Evolutionary conservation across 2,888 invertebrate species (phyloP).

Genomic region (Pterostichus madidus): DNA sequence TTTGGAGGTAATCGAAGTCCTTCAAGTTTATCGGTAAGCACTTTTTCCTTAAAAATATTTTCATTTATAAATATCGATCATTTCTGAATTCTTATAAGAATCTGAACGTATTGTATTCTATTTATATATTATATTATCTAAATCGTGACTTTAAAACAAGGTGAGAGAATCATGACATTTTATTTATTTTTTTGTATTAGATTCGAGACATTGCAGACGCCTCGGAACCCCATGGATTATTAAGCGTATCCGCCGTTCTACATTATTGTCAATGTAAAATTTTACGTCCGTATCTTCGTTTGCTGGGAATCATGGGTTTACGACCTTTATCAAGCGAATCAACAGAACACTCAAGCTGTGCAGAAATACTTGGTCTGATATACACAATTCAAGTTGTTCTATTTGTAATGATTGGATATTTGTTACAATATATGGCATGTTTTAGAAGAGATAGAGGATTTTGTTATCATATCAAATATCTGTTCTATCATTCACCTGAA

Average conservation of each 20-base stretch:
- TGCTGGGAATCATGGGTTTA: constrained; percentile 87
- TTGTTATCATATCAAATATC: constrained; percentile 79
- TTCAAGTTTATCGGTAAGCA: constrained; percentile 69
- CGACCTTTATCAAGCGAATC: constrained; percentile 84
- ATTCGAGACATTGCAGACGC: constrained; percentile 86
- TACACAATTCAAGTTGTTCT: constrained; percentile 85
- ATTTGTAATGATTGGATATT: constrained; percentile 85
- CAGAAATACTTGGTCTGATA: constrained; percentile 82
- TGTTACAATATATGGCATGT: constrained; percentile 89
- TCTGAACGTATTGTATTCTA: no score
- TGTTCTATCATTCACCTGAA: constrained; percentile 69
- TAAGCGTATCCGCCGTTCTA: constrained; percentile 87
- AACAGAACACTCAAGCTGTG: constrained; percentile 80
- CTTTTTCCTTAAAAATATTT: not conserved
- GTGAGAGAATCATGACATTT: not conserved
- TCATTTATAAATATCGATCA: constrained; percentile 1
- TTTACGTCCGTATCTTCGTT: constrained; percentile 86
- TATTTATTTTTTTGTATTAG: constrained; percentile 74
- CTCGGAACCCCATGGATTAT: constrained; percentile 78
- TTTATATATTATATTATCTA: no score
- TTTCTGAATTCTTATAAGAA: no score
- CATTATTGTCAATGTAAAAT: constrained; percentile 91
- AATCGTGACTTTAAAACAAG: not conserved
- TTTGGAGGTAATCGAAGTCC: constrained; percentile 59
- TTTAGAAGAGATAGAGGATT: constrained; percentile 87